Percentiles rank a stretch among this genome's conserved stretches.
Evolutionary conservation across 2,797 vertebrate genomes (phyloP).

Genomic region (Falco berigora): DNA sequence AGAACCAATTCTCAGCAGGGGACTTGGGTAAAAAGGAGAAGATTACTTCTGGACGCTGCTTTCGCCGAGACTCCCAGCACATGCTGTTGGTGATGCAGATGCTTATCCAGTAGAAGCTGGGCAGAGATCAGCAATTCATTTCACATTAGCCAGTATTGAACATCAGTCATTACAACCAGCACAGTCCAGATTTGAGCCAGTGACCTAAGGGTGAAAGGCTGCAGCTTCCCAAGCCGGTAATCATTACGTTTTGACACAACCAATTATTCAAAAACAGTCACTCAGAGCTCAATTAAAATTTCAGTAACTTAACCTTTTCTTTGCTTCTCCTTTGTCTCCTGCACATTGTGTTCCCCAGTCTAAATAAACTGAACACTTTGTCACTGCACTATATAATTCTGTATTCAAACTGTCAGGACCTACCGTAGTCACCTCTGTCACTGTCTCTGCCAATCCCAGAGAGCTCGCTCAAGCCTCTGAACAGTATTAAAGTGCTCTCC

Average conservation of each 20-base stretch:
- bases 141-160: constrained; percentile 35
- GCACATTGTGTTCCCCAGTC: not conserved
- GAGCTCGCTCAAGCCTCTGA: not conserved
- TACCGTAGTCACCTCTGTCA: not conserved
- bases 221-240: constrained; percentile 24
- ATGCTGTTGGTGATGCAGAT: not conserved
- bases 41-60: not conserved
- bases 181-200: constrained; percentile 24
- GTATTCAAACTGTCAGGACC: not conserved
- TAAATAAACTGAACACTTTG: constrained; percentile 1
- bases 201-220: constrained; percentile 58
- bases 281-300: constrained; percentile 61
- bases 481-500: not conserved
- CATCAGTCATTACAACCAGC: constrained; percentile 25
- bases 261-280: constrained; percentile 62
- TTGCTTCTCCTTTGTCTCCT: not conserved
- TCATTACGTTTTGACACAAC: constrained; percentile 54
- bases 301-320: constrained; percentile 34
- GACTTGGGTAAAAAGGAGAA: not conserved
- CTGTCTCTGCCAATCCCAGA: not conserved
- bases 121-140: constrained; percentile 47
- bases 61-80: not conserved
- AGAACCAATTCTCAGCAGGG: not conserved
- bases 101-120: not conserved
- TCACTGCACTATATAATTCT: not conserved